Base-by-base conservation (phyloP, 2,113 vertebrate genomes). In the Neotragus moschatus region DNA sequence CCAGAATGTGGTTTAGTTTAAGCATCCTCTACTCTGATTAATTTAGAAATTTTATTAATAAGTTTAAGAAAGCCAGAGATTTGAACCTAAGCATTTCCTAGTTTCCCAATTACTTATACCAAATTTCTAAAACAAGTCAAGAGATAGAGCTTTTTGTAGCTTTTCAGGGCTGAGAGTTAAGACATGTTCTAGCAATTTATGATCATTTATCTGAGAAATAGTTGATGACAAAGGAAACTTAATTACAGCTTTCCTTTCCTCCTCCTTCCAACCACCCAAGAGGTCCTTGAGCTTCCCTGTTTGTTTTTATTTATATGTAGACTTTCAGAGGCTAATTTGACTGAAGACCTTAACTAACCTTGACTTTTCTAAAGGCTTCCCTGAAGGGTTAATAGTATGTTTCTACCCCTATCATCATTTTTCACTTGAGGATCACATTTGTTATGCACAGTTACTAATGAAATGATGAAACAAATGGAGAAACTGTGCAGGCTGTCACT, bases 341-440 rank as follows among this genome's bases (percentile, higher is more conserved):
- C 88, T 96, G 47, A 97, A 98, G 94, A 97, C 96, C 96, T 94
- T 98, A 97, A 98, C 96, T 98, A 98, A 98, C 96, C 93, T 84
- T 97, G 98, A 98, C 43, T 87, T 98, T 97, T 93, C 97, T 98
- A 97, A 98, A 98, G 98, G 96, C 95, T 98, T 98, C 96, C 97
- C 97, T 98, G 97, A 98, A 94, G 97, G 98, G 96, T 98, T 98
- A 98, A 98, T 97, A 98, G 97, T 94, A 98, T 97, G 97, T 97
- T 98, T 98, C 96, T 96, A 98, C 96, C 86, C 56, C 75, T 58
- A 66, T 75, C 90, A 96, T 96, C 96, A 94, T 98, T 98, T 98
- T 98, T 98, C 98, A 97, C 13, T 39, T 47, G 49, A 92, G 79
- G 66, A 25, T 95, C 94, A 85, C 23, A 82, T 96, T 87, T n/a